Conservation (phyloP, 2,888 invertebrate genomes). For the Gymnocheta viridis region DNA sequence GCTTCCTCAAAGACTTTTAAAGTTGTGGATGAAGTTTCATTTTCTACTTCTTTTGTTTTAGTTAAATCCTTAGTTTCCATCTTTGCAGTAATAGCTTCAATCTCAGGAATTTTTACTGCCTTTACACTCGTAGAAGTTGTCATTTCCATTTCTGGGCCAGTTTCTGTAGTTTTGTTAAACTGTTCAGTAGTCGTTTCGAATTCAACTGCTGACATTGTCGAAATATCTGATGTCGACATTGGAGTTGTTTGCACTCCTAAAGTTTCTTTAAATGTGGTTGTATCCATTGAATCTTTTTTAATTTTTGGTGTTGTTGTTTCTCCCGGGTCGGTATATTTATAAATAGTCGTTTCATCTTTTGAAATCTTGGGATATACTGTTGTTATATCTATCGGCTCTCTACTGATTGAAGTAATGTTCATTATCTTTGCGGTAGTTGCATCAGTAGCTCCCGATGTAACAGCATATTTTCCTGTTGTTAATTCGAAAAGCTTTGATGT, state of each 20-base stretch:
- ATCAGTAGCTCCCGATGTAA: no score
- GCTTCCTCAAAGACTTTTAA: not conserved
- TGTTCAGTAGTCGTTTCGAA: not conserved
- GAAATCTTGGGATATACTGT: no score
- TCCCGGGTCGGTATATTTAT: no score
- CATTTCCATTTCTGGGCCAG: not conserved
- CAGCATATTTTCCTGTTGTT: no score
- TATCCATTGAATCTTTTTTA: not conserved
- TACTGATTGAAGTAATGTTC: no score
- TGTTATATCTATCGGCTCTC: no score
- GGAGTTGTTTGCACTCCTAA: no score
- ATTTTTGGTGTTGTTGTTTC: not conserved
- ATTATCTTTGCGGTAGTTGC: no score
- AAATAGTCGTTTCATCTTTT: no score
- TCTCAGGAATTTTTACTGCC: not conserved
- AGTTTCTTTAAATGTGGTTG: not conserved
- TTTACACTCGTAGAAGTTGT: not conserved
- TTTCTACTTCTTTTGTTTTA: not conserved
- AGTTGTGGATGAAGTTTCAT: not conserved
- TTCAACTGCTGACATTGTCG: no score
- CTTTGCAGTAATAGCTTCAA: conserved; percentile 25
- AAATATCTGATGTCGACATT: no score
- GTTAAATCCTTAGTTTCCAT: not conserved
- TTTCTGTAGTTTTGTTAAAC: not conserved
- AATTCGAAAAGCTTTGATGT: no score